Evolutionary conservation across 2,888 invertebrate species (phyloP).

Genomic region (Rhogogaster chlorosoma): DNA sequence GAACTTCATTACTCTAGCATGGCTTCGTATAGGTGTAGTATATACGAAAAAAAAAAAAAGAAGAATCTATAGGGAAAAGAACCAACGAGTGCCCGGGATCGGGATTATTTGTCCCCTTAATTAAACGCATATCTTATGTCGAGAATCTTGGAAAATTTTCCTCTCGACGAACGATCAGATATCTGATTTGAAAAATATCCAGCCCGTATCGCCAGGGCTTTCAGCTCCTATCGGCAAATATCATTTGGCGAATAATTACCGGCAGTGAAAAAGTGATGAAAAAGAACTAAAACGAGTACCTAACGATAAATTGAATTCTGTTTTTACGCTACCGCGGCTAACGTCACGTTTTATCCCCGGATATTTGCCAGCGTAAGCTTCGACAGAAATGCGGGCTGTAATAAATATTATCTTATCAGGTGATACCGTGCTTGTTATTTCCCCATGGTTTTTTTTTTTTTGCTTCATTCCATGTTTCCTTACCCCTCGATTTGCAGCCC

Average conservation of each 20-base stretch:
- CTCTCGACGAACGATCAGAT: background rate
- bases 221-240: background rate
- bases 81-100: background rate
- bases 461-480: background rate
- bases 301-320: conserved; percentile 20
- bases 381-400: conserved; percentile 23
- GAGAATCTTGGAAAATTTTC: background rate
- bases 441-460: background rate
- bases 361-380: conserved; percentile 32
- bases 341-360: conserved; percentile 19
- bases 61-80: background rate
- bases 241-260: conserved; percentile 12
- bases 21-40: conserved; percentile 16
- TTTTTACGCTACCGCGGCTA: background rate
- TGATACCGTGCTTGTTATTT: conserved; percentile 9
- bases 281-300: background rate
- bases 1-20: conserved; percentile 31
- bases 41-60: background rate
- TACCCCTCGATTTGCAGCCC: background rate
- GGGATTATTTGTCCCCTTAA: background rate
- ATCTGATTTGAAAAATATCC: background rate
- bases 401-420: conserved; percentile 37
- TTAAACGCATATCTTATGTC: background rate
- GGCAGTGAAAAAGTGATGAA: background rate
- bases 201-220: background rate